Evolutionary conservation across 2,888 invertebrate genomes (phyloP), one percentile per base, ranked within the genome.

Genomic region (Epiperipatus broadwayi): DNA sequence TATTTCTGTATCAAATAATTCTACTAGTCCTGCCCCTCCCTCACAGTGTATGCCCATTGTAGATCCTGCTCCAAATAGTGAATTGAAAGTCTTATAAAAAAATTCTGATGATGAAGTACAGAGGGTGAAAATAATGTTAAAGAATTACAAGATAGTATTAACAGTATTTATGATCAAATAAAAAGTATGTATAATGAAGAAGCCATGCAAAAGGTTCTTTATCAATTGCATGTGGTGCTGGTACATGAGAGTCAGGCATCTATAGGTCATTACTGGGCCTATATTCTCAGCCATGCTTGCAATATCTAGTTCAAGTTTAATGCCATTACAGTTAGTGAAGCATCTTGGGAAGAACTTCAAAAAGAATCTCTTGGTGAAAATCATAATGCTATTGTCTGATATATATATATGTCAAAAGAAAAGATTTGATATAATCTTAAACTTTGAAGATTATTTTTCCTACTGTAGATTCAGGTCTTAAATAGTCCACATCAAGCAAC

Each of bases 181-280:
- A 53, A 50, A 40, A 51, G 47, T 32, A 55, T 56, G 52, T 59
- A 59, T 46, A 50, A 52, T 39, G 56, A 57, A 35, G 52, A 53
- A 5, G 44, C 48, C 12, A 50, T 59, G 49, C 51, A 52, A 45
- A 51, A 55, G 52, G 49, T 50, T 40, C 54, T 55, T 4, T 63
- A 63, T 48, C 51, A 54, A 41, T 50, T 63, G 16, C 63, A 63
- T 48, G 60, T 63, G 14, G 63, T 63, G 31, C 48, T 63, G 41
- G 63, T 63, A 4, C 63, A 63, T 43, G 63, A 63, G 46, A 63
- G 63, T 15, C 60, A 61, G 45, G 61, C 63, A 8, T 59, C 59
- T 8, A 58, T 59, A 0, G 63, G 63, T 16, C 63, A 63, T 49
- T 63, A 63, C 52, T 63, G 63, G 63, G 60, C 63, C 2, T 63